Evolutionary conservation across 2,888 invertebrate species (phyloP), one percentile per base, ranked within the genome.

Genomic region (Drosophila parthenogenetica): DNA sequence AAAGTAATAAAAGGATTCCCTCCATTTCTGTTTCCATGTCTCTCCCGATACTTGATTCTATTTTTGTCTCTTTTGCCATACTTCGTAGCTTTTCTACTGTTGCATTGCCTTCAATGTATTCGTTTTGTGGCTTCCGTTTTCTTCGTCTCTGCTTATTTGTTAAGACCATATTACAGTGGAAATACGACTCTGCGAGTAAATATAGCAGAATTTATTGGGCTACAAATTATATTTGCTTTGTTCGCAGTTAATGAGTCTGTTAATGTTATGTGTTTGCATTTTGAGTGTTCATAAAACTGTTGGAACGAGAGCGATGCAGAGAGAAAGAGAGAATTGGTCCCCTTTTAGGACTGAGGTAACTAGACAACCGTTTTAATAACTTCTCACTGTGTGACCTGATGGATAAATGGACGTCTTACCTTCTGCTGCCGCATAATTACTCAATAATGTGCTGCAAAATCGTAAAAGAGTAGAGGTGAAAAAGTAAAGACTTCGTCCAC

Each of bases 161-260:
- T 68, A 63, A 61, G 45, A 51, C 70, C 54, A 59, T 68, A 39
- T 65, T 53, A 51, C 43, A 57, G 35, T 17, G 35, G 49, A 57
- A 40, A 71, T 32, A 29, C 10, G 45, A 50, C 48, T 46, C 43
- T 55, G 4, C 48, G 43, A 74, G 62, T 70, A 63, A 74, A 72
- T 75, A 75, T 73, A 77, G 69, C 67, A 61, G 29, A 77, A 81
- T 85, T 85, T 85, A 85, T 86, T 85, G 73, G 83, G 59, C 86
- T 80, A 85, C 86, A 85, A 85, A 83, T 85, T 85, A 85, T 85
- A 83, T 81, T 85, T 84, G 81, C 79, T 84, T 84, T 85, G 86
- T 81, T 78, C 68, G 67, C 81, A 80, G 81, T 86, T 85, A 86
- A 85, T 85, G 84, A 85, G 83, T 81, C 86, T 73, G 83, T 85